These are phyloP conservation scores for Apostichopus japonicus DNA, from an alignment of 35 echinoderm and acorn worm genomes.

Conservation along the genomic window DNA sequence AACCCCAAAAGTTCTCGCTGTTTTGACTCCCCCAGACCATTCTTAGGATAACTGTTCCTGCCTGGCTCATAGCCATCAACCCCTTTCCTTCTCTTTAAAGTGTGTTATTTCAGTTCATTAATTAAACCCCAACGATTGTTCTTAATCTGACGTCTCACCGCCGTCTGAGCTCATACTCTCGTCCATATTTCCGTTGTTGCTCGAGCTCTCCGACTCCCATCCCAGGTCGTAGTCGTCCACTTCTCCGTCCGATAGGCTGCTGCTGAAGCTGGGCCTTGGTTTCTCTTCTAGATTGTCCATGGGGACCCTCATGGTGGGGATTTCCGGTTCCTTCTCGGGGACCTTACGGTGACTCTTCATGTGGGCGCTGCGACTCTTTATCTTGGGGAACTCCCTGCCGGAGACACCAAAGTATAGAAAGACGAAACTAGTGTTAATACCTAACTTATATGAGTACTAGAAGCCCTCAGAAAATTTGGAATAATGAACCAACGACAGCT, in stretches of 20 bases:
- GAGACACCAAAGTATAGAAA: background rate
- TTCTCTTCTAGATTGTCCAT: slow-evolving; percentile 52
- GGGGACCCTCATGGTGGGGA: background rate
- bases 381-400: slow-evolving; percentile 87
- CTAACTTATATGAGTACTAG: background rate
- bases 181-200: slow-evolving; percentile 36
- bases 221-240: slow-evolving; percentile 52
- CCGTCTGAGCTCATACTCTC: slow-evolving; percentile 64
- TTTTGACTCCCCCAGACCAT: too few relatives aligned
- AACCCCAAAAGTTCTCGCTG: too few relatives aligned
- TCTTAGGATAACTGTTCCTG: too few relatives aligned
- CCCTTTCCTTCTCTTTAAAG: too few relatives aligned
- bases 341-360: slow-evolving; percentile 88
- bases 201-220: slow-evolving; percentile 41
- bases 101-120: too few relatives aligned
- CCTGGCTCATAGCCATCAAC: too few relatives aligned
- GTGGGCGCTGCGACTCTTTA: slow-evolving; percentile 96
- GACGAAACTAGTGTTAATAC: background rate
- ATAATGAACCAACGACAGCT: too few relatives aligned
- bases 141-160: slow-evolving; percentile 20
- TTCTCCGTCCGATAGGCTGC: slow-evolving; percentile 64
- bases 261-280: slow-evolving; percentile 44
- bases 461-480: too few relatives aligned
- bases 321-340: slow-evolving; percentile 15
- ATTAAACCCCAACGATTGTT: background rate